Base-by-base conservation (phyloP, 2,888 invertebrate genomes). In the Nemotelus nigrinus region DNA sequence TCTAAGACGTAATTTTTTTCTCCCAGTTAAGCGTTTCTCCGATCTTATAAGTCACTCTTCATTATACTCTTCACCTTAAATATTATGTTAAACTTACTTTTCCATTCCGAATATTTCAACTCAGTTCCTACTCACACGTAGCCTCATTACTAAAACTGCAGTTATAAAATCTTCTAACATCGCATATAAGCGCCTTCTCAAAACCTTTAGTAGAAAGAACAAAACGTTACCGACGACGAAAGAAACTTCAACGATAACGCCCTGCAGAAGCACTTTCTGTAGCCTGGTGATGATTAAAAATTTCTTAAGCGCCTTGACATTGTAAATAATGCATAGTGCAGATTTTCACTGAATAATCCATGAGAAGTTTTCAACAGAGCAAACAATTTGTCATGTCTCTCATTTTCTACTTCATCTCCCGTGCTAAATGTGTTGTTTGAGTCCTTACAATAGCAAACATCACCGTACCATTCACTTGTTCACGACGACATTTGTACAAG, bases 381-480 rank as follows among this genome's bases (percentile, higher is more conserved):
- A 74, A 74, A 74, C 74, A 74, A 72, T 74, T 74, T 74, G 63
- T 60, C 60, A 74, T 74, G 74, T 63, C 63, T 74, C 74, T 63
- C 63, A 74, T 74, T 74, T 74, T 60, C 60, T 74, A 74, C 74
- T 74, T 48, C 74, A 74, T 74, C 74, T 74, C 60, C 3, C 8
- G 72, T 58, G 39, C 47, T 60, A 48, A 47, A 60, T 74, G 74
- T 60, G 48, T 60, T 63, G 25, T 39, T 43, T 25, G 53, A 53
- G 41, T 63, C 63, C 25, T 25, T 25, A 25, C 25, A 25, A 25
- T 25, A 25, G 25, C 25, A 25, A 25, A 25, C 25, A 25, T 25
- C 25, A 25, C 25, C 25, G 25, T 25, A 25, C 25, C 25, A 25
- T 25, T 25, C 25, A 25, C 25, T 25, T 25, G 25, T 25, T 25